These are phyloP conservation scores for Gopherus evgoodei DNA, from an alignment of 2,113 vertebrate genomes.

Conservation along the genomic window DNA sequence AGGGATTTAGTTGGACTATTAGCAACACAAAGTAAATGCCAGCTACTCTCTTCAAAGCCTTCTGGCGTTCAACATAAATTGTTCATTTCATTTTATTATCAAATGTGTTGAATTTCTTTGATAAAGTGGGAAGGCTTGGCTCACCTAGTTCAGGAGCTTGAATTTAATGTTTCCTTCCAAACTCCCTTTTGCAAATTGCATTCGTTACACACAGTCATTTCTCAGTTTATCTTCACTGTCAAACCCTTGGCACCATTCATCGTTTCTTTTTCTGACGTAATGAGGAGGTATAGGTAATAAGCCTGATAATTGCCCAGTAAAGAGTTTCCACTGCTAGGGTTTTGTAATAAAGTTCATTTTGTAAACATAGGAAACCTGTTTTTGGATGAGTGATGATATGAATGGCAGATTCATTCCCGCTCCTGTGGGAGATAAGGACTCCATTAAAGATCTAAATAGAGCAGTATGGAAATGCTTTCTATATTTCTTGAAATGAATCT, in stretches of 20 bases:
- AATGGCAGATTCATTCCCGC: neutral
- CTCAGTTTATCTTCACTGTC: neutral
- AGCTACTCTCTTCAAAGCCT: neutral
- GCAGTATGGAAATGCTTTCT: neutral
- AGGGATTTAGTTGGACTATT: neutral
- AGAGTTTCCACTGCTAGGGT: neutral
- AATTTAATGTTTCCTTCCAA: neutral
- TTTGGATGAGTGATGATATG: neutral
- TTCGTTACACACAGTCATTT: neutral
- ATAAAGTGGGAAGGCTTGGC: neutral
- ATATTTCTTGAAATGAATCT: neutral
- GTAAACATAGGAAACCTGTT: neutral
- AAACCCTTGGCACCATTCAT: rapidly evolving
- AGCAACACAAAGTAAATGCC: neutral
- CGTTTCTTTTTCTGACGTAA: neutral
- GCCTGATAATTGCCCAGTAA: neutral
- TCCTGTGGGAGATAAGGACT: neutral
- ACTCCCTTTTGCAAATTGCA: neutral
- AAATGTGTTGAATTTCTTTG: neutral
- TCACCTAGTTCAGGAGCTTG: neutral
- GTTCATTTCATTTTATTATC: neutral
- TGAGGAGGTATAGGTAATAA: neutral
- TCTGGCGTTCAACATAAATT: neutral
- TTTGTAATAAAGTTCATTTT: neutral
- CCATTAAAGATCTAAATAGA: neutral